These are phyloP conservation scores for Gasterosteus aculeatus DNA, from an alignment of 2,113 vertebrate genomes.

Conservation along the genomic window DNA sequence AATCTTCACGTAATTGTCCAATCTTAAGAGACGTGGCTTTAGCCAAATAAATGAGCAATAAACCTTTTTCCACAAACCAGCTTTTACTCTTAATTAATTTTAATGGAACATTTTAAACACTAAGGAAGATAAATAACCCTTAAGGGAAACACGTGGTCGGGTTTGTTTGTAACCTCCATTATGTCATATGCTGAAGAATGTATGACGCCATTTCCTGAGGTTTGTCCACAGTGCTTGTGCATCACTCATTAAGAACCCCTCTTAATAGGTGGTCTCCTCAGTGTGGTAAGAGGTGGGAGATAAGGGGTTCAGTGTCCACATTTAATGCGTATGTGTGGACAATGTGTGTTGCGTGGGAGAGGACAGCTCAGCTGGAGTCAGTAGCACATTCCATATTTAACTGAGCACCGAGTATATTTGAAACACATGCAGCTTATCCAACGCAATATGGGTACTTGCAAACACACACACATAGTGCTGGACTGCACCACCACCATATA, in stretches of 20 bases:
- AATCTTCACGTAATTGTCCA: slow-evolving; percentile 11
- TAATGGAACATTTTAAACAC: neutral
- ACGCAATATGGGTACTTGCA: slow-evolving; percentile 14
- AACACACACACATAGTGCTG: neutral
- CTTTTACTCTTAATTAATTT: slow-evolving; percentile 1
- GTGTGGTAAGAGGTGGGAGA: slow-evolving; percentile 6
- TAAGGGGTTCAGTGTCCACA: slow-evolving; percentile 16
- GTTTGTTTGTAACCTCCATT: neutral
- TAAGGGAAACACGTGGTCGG: neutral
- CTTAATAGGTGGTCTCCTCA: neutral
- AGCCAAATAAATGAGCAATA: neutral
- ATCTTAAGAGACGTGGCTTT: neutral
- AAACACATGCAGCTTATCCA: slow-evolving; percentile 40
- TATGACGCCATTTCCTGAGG: neutral
- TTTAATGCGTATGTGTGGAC: neutral
- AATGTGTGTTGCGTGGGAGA: slow-evolving; percentile 19
- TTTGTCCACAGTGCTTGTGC: slow-evolving; percentile 26
- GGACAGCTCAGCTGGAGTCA: neutral
- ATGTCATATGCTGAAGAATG: neutral
- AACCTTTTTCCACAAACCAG: neutral
- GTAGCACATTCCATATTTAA: slow-evolving; percentile 36
- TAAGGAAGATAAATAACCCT: neutral
- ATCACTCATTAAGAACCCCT: neutral
- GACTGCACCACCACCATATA: slow-evolving; percentile 1
- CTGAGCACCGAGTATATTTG: slow-evolving; percentile 14